Evolutionary conservation across 2,888 invertebrate species (phyloP).

Genomic region (Aspidapion aeneum): DNA sequence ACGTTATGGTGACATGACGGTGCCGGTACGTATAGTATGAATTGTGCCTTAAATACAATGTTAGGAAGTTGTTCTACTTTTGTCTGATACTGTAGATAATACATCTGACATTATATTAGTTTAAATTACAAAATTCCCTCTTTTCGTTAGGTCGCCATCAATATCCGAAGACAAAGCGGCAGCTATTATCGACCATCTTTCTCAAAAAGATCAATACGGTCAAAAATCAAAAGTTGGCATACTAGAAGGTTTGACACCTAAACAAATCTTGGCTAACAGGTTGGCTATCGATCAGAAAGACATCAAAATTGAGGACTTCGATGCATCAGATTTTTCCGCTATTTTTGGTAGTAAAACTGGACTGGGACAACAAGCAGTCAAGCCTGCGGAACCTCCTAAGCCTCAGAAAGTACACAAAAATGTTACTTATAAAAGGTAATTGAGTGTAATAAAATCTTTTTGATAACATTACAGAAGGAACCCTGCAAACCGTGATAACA

Average conservation of each 20-base stretch:
- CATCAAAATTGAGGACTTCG: conserved; percentile 31
- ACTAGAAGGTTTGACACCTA: conserved; percentile 32
- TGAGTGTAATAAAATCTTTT: too few species aligned
- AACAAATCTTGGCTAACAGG: conserved; percentile 3
- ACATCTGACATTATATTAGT: too few species aligned
- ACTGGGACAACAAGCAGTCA: neutral
- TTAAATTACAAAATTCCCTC: too few species aligned
- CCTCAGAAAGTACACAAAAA: conserved; percentile 49
- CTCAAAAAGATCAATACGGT: conserved; percentile 50
- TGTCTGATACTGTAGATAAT: too few species aligned
- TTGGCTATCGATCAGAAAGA: conserved; percentile 41
- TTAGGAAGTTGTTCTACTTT: too few species aligned
- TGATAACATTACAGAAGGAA: too few species aligned
- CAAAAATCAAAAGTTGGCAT: conserved; percentile 51
- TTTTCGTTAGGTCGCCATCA: conserved; percentile 46
- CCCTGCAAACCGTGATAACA: too few species aligned
- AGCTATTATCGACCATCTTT: conserved; percentile 55
- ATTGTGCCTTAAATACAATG: too few species aligned
- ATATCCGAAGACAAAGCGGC: conserved; percentile 59
- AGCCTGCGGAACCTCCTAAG: neutral
- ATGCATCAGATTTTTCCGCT: conserved; percentile 22
- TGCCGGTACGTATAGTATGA: too few species aligned
- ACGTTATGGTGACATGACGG: too few species aligned
- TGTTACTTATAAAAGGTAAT: conserved; percentile 65
- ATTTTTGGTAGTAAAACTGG: neutral